These are phyloP conservation scores for Zosterops japonicus DNA, from an alignment of 2,113 vertebrate species.

Conservation along the genomic window DNA sequence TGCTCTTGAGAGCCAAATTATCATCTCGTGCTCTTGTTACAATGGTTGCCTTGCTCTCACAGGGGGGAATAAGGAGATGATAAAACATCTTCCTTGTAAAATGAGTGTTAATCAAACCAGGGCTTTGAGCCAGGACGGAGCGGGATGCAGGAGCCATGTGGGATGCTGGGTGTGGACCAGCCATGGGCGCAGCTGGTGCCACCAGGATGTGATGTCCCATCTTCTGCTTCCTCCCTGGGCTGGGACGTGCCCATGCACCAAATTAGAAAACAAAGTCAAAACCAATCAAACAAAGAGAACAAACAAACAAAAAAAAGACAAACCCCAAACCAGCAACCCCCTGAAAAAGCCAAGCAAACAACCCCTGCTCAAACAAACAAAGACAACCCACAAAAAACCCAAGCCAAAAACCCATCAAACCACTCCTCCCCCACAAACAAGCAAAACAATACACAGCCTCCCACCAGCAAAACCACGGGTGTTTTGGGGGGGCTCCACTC, in stretches of 20 bases:
- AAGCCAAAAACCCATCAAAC: neutral
- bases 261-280: neutral
- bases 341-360: neutral
- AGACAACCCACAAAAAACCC: neutral
- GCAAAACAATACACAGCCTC: neutral
- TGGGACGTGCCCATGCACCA: neutral
- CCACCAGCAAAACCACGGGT: neutral
- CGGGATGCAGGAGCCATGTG: neutral
- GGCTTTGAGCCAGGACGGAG: neutral
- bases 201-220: neutral
- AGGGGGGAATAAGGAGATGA: neutral
- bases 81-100: neutral
- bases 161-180: neutral
- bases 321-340: neutral
- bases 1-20: conserved; percentile 12
- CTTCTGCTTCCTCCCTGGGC: neutral
- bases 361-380: fast-evolving
- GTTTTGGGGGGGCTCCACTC: neutral
- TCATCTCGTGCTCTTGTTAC: neutral
- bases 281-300: neutral
- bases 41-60: neutral
- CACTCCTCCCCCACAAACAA: neutral
- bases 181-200: neutral
- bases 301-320: no score
- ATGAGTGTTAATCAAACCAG: neutral